A percentile compares a stretch with the other conserved stretches of the same genome.
These are phyloP conservation scores for Tricholaema leucomelas DNA, from an alignment of 2,113 vertebrate genomes.

Conservation along the genomic window DNA sequence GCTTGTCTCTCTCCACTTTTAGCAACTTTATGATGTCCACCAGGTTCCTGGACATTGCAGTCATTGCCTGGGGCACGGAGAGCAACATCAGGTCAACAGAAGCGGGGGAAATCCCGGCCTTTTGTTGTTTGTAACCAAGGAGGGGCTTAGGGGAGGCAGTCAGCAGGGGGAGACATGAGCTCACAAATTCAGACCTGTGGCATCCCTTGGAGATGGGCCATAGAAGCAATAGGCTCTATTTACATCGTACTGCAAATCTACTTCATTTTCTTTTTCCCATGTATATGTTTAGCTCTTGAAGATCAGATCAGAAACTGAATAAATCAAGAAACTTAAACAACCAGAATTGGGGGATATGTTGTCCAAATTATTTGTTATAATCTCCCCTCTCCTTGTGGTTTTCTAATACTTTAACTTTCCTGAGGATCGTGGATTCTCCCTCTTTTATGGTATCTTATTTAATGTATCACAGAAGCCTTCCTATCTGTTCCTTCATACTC, in stretches of 20 bases:
- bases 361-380: not conserved
- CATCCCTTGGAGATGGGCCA: not conserved
- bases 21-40: too few species aligned
- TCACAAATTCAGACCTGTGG: not conserved
- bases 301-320: not conserved
- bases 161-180: slow-evolving; percentile 48
- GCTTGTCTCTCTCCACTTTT: not conserved
- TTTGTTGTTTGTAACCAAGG: not conserved
- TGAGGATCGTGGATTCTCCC: not conserved
- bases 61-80: accelerated
- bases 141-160: not conserved
- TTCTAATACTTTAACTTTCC: not conserved
- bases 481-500: not conserved
- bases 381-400: not conserved
- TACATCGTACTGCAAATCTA: not conserved
- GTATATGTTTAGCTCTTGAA: not conserved
- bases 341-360: not conserved
- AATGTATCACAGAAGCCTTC: not conserved
- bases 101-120: accelerated
- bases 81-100: not conserved
- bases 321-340: not conserved
- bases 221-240: not conserved
- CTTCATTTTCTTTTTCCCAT: not conserved
- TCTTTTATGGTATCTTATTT: not conserved
- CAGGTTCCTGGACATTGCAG: accelerated